These are phyloP conservation scores for Channa striata DNA, from an alignment of 2,797 vertebrate species.

Conservation along the genomic window DNA sequence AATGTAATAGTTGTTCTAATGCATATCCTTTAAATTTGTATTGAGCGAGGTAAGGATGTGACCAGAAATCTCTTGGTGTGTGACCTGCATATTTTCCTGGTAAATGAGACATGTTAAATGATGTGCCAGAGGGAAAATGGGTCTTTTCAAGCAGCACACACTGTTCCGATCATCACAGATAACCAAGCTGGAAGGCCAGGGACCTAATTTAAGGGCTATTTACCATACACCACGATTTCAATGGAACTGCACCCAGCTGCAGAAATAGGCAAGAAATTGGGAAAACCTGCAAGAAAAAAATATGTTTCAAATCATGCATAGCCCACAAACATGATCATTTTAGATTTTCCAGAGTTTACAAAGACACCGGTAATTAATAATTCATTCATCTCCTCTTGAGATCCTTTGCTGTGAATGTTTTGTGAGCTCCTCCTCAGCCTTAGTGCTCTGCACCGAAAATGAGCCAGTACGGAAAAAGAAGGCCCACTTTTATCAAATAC, in stretches of 20 bases:
- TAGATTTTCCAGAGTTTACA: slow-evolving; percentile 41
- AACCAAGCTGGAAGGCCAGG: slow-evolving; percentile 75
- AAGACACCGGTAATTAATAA: slow-evolving; percentile 55
- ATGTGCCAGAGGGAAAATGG: slow-evolving; percentile 76
- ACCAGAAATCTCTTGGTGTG: slow-evolving; percentile 72
- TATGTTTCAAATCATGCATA: slow-evolving; percentile 20
- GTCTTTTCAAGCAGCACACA: slow-evolving; percentile 78
- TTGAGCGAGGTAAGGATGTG: slow-evolving; percentile 71
- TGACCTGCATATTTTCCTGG: slow-evolving; percentile 79
- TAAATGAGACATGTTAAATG: slow-evolving; percentile 84
- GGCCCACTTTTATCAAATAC: slow-evolving; percentile 44
- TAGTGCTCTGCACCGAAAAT: slow-evolving; percentile 26
- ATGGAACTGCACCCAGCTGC: slow-evolving; percentile 54
- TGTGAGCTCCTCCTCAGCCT: slow-evolving; percentile 32
- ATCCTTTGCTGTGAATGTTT: slow-evolving; percentile 46
- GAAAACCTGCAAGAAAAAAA: slow-evolving; percentile 46
- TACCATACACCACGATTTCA: slow-evolving; percentile 75
- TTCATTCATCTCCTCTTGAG: slow-evolving; percentile 53
- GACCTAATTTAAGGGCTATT: slow-evolving; percentile 81
- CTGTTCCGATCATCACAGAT: slow-evolving; percentile 80
- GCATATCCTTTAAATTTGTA: slow-evolving; percentile 78
- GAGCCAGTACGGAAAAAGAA: slow-evolving; percentile 15
- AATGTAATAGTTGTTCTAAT: slow-evolving; percentile 75
- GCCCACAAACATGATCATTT: slow-evolving; percentile 41
- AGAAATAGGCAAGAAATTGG: slow-evolving; percentile 36